Conservation (phyloP, 2,113 vertebrate genomes). For the Theropithecus gelada region DNA sequence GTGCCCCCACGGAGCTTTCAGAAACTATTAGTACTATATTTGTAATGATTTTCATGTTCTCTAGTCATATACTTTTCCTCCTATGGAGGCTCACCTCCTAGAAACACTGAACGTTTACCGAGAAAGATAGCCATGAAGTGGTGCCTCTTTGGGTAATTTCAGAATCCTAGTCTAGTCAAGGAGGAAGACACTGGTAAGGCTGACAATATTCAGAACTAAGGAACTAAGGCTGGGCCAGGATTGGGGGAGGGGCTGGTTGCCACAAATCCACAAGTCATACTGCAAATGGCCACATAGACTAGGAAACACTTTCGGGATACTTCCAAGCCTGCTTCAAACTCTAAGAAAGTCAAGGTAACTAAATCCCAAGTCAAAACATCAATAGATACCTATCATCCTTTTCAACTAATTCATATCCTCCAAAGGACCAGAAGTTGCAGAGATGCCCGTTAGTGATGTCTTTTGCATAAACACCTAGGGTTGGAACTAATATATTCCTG, state of each 20-base stretch:
- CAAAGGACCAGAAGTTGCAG: background rate
- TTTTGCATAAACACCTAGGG: constrained; percentile 24
- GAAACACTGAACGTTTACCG: constrained; percentile 45
- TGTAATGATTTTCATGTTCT: constrained; percentile 43
- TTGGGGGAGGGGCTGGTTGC: background rate
- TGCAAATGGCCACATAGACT: background rate
- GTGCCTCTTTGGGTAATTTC: constrained; percentile 15
- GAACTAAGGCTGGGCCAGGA: background rate
- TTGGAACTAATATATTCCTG: constrained; percentile 42
- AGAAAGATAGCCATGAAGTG: constrained; percentile 4
- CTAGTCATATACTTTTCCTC: background rate
- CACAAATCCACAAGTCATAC: background rate
- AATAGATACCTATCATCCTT: background rate
- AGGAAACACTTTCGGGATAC: constrained; percentile 24
- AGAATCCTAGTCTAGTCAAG: constrained; percentile 7
- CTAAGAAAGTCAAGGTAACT: constrained; percentile 43
- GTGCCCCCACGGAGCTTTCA: constrained; percentile 9
- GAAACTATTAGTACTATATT: constrained; percentile 18
- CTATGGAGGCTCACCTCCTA: constrained; percentile 31
- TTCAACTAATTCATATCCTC: constrained; percentile 39
- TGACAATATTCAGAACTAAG: constrained; percentile 38
- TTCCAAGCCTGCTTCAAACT: constrained; percentile 42
- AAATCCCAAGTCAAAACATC: constrained; percentile 35
- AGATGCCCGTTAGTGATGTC: background rate
- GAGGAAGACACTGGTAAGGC: background rate